These are phyloP conservation scores for Macrochelys suwanniensis DNA, from an alignment of 2,797 vertebrate species.

Conservation along the genomic window DNA sequence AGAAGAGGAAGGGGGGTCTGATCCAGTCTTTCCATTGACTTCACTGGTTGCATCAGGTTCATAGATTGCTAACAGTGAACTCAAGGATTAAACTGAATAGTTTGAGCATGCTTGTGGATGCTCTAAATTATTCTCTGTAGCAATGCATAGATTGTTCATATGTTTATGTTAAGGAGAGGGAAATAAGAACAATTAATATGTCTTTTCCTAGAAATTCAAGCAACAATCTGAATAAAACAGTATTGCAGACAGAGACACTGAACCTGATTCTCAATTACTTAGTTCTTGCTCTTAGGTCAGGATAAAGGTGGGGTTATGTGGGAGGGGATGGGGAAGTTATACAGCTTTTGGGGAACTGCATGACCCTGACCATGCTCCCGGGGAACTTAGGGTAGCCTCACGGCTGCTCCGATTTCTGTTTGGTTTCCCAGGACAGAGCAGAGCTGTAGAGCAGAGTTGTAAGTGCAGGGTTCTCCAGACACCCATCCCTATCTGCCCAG, in stretches of 20 bases:
- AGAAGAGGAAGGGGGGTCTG: not conserved
- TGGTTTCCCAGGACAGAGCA: not conserved
- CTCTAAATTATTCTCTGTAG: not conserved
- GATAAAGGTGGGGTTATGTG: not conserved
- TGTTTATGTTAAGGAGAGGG: not conserved
- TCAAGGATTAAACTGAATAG: not conserved
- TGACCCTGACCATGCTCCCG: not conserved
- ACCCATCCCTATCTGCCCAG: not conserved
- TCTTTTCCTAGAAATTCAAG: not conserved
- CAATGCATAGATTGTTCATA: not conserved
- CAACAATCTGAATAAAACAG: not conserved
- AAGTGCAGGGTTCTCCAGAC: not conserved
- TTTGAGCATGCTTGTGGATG: not conserved
- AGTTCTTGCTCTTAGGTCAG: not conserved
- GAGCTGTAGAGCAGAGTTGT: not conserved
- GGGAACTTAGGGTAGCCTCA: not conserved
- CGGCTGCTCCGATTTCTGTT: not conserved
- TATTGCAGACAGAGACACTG: not conserved
- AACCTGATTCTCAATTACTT: not conserved
- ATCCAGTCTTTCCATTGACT: not conserved
- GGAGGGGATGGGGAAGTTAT: not conserved
- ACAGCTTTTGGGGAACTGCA: not conserved
- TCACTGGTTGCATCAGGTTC: not conserved
- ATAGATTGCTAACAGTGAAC: not conserved
- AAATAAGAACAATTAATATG: not conserved